Evolutionary conservation across 2,888 invertebrate genomes (phyloP).

Genomic region (Cryptosula pallasiana): DNA sequence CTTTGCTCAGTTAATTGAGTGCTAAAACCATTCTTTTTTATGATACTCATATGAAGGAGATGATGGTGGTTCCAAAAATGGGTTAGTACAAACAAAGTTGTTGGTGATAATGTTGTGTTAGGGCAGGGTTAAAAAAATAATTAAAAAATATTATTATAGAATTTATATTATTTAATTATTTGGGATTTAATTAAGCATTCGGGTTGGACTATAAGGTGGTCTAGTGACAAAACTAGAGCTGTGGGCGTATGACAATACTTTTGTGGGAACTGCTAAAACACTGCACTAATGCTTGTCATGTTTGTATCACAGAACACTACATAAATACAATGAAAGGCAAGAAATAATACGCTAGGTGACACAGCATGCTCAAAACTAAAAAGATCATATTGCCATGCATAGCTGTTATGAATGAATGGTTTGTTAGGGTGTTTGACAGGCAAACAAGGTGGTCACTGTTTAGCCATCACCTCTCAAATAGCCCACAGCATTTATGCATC

Average conservation of each 20-base stretch:
- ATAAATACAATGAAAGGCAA: neutral
- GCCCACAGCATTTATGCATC: neutral
- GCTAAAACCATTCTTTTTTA: too few relatives aligned
- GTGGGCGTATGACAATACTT: too few relatives aligned
- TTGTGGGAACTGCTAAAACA: neutral
- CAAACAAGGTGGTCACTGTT: neutral
- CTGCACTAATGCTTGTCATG: neutral
- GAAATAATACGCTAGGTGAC: neutral
- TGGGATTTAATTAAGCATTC: too few relatives aligned
- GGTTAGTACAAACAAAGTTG: too few relatives aligned
- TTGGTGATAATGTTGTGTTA: too few relatives aligned
- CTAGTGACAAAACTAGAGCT: too few relatives aligned
- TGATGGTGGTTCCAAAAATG: too few relatives aligned
- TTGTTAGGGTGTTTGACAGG: neutral
- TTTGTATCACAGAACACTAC: neutral
- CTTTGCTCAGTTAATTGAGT: neutral
- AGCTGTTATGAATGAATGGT: neutral
- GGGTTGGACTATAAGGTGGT: too few relatives aligned
- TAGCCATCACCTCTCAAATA: neutral
- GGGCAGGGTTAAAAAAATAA: too few relatives aligned
- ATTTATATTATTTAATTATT: too few relatives aligned
- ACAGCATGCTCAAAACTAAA: neutral
- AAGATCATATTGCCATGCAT: neutral
- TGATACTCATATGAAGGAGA: too few relatives aligned
- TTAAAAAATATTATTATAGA: too few relatives aligned